phyloP scores from a whole-genome alignment of 2,888 invertebrate genomes.

The Catocala nupta region DNA sequence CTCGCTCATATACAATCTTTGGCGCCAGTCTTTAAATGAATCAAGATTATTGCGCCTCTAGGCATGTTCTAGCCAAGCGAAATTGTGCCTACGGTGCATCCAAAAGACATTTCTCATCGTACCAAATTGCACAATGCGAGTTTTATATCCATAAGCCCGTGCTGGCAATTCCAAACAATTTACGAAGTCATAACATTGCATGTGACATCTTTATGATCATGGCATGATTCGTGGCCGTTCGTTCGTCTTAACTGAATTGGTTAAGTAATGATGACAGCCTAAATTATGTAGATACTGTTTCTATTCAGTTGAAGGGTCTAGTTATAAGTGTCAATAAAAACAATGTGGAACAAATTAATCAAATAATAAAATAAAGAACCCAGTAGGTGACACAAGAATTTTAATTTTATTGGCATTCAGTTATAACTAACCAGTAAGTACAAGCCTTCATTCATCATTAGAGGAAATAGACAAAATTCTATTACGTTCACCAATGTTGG shows the following conservation, averaged over 20 bases:
- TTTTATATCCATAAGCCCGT: slow-evolving; percentile 59
- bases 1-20: no score
- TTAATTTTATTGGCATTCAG: no score
- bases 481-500: no score
- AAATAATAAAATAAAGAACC: no score
- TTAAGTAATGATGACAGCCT: slow-evolving; percentile 42
- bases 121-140: slow-evolving; percentile 51
- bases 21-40: no score
- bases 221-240: slow-evolving; percentile 49
- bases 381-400: no score
- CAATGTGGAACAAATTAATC: no score
- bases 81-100: background rate
- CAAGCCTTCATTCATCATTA: no score
- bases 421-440: no score
- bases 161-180: slow-evolving; percentile 58
- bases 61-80: background rate
- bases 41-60: no score
- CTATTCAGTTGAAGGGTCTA: background rate
- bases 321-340: no score
- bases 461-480: no score
- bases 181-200: slow-evolving; percentile 59
- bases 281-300: slow-evolving; percentile 23
- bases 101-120: slow-evolving; percentile 34
- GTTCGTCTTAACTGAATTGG: slow-evolving; percentile 45
- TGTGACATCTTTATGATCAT: slow-evolving; percentile 62